Evolutionary conservation across 1,140 invertebrate species (phyloP).

Genomic region (Drosophila kikkawai): DNA sequence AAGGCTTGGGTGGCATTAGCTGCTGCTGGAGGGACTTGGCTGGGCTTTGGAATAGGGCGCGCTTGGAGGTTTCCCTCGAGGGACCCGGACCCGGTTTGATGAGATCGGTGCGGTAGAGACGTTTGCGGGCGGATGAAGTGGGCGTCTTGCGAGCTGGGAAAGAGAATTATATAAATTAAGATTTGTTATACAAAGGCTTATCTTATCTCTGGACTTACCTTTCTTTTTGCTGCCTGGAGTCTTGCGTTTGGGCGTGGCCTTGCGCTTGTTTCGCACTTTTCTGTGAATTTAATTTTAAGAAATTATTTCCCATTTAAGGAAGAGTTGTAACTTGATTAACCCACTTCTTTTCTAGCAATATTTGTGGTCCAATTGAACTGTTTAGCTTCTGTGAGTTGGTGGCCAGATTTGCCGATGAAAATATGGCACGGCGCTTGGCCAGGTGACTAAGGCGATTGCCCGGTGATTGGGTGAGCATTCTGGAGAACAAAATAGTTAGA

Average conservation of each 20-base stretch:
- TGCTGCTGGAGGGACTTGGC: slow-evolving; percentile 70
- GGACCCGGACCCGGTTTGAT: slow-evolving; percentile 70
- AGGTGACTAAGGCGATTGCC: slow-evolving; percentile 88
- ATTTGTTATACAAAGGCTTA: background rate
- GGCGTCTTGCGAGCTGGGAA: slow-evolving; percentile 81
- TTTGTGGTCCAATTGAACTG: slow-evolving; percentile 77
- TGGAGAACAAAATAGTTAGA: slow-evolving; percentile 31
- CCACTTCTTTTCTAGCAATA: slow-evolving; percentile 79
- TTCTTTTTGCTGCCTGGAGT: slow-evolving; percentile 83
- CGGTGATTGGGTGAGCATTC: slow-evolving; percentile 87
- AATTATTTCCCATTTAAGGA: background rate
- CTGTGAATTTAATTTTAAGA: slow-evolving; percentile 18
- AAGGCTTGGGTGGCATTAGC: slow-evolving; percentile 61
- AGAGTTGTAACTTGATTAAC: slow-evolving; percentile 13
- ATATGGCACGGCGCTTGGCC: slow-evolving; percentile 87
- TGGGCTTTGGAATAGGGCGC: slow-evolving; percentile 88
- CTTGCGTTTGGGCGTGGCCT: slow-evolving; percentile 79
- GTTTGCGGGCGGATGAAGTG: slow-evolving; percentile 85
- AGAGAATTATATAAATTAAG: background rate
- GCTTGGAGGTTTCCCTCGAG: slow-evolving; percentile 85
- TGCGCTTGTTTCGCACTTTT: slow-evolving; percentile 73
- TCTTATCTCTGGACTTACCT: slow-evolving; percentile 40
- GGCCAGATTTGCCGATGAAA: slow-evolving; percentile 86
- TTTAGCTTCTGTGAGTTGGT: slow-evolving; percentile 76
- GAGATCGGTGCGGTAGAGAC: slow-evolving; percentile 75